Conservation (phyloP, 2,797 vertebrate species). For the Pitangus sulphuratus region DNA sequence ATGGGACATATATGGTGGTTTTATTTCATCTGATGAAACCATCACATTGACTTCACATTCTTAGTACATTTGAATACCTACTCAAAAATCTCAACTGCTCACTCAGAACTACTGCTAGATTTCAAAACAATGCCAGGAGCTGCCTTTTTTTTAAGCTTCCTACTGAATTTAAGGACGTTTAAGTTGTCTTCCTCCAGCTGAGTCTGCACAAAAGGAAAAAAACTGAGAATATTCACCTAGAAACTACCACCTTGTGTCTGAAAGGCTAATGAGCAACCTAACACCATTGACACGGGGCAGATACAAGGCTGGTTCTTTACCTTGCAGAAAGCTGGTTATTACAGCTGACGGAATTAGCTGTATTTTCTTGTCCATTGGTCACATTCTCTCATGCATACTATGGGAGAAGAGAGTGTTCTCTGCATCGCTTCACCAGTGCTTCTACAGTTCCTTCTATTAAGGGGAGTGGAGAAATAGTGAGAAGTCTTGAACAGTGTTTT, state of each 20-base stretch:
- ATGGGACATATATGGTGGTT: background rate
- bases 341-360: slow-evolving; percentile 52
- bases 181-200: background rate
- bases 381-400: slow-evolving; percentile 68
- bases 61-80: background rate
- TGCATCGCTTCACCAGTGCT: slow-evolving; percentile 66
- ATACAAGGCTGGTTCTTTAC: slow-evolving; percentile 65
- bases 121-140: background rate
- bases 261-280: background rate
- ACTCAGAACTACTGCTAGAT: background rate
- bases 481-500: slow-evolving; percentile 32
- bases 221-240: background rate
- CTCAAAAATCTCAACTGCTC: background rate
- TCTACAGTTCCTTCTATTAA: slow-evolving; percentile 68
- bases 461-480: slow-evolving; percentile 65
- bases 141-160: background rate
- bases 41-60: background rate
- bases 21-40: background rate
- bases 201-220: background rate
- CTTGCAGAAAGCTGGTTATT: slow-evolving; percentile 66
- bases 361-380: slow-evolving; percentile 63
- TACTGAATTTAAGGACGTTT: background rate
- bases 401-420: slow-evolving; percentile 61
- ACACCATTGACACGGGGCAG: slow-evolving; percentile 17
- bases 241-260: background rate